Conservation (phyloP, 2,797 vertebrate genomes). For the Cryptoprocta ferox region DNA sequence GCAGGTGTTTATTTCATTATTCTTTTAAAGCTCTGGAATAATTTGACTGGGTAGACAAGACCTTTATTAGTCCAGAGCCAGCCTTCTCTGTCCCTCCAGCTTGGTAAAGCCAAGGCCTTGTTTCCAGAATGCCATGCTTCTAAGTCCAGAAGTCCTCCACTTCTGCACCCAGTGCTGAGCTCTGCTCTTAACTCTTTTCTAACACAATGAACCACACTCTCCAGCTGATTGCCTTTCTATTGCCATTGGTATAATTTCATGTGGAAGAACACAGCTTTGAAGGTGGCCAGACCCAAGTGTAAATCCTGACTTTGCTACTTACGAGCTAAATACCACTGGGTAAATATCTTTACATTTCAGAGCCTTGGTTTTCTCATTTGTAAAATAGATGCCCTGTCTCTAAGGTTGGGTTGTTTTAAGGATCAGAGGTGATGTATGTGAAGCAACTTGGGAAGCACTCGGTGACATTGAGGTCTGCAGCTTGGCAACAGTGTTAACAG, state of each 20-base stretch:
- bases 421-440: neutral
- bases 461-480: neutral
- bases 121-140: neutral
- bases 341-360: slow-evolving; percentile 11
- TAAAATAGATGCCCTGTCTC: neutral
- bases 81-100: neutral
- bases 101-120: neutral
- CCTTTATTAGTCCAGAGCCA: neutral
- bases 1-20: neutral
- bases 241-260: neutral
- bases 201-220: neutral
- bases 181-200: neutral
- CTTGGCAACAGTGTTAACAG: neutral
- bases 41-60: neutral
- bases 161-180: neutral
- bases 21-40: slow-evolving; percentile 45
- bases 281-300: neutral
- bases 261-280: neutral
- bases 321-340: neutral
- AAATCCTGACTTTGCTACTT: neutral
- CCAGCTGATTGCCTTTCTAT: neutral
- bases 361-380: slow-evolving; percentile 18
- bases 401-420: neutral
- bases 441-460: neutral
- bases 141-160: neutral